Evolutionary conservation across 2,113 vertebrate species (phyloP), one percentile per base, ranked within the genome.

Genomic region (Paratilapia polleni): DNA sequence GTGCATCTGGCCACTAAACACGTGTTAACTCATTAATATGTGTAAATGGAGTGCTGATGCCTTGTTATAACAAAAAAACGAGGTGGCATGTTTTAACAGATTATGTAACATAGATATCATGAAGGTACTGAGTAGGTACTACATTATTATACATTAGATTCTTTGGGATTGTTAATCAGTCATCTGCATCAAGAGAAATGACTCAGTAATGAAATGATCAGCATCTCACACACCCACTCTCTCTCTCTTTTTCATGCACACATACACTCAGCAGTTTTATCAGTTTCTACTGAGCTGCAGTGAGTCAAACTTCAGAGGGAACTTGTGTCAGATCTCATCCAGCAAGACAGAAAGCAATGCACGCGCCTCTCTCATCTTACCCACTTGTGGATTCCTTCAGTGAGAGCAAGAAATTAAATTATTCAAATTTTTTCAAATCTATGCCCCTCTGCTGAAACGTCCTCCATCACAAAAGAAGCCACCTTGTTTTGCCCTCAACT

Each of bases 251-350:
- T 43, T 62, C 83, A 14, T 47, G 56, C 58, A 24, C 54, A 56
- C 86, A 70, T 74, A 73, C 73, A 36, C 63, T 20, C 63, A 66
- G 8, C 64, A 28, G 31, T 58, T 85, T 64, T 80, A 60, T 76
- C 75, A 79, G 54, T 77, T 83, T 62, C 56, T 24, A 13, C 80
- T 52, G 63, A 81, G 59, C 62, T 34, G 20, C 81, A 84, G 31
- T 78, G 63, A 84, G 20, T 78, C 63, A 81, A 82, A 88, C 82
- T 83, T 89, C 87, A 89, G 73, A 87, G 36, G 28, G 36, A 84
- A 64, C 74, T 79, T 52, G 38, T 73, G 79, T 88, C 87, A 90
- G 84, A 88, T 83, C 60, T 81, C 74, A 59, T 83, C 47, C 68
- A 73, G 68, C 36, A 59, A 68, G 41, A 56, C 0, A 22, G 54